Conservation (phyloP, 2,113 vertebrate genomes). For the Pelobates fuscus region DNA sequence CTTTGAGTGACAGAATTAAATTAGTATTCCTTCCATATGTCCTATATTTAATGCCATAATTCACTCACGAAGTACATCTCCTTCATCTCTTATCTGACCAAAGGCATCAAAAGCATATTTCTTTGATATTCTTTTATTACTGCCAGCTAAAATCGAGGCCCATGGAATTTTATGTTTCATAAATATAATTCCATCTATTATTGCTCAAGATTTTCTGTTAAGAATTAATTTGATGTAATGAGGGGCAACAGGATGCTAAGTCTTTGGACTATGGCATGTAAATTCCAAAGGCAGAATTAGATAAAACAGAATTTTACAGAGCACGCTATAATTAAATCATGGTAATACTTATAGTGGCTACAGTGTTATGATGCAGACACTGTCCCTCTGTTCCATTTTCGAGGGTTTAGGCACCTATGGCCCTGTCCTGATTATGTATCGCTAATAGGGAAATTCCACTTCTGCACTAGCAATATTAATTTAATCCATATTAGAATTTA, state of each 20-base stretch:
- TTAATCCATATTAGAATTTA: no score
- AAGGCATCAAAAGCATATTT: constrained; percentile 36
- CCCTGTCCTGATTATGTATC: no score
- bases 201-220: neutral
- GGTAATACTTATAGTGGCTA: no score
- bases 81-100: constrained; percentile 21
- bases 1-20: constrained; percentile 24
- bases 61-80: constrained; percentile 22
- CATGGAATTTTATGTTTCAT: neutral
- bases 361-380: no score
- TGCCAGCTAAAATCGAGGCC: constrained; percentile 16
- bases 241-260: neutral
- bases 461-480: no score
- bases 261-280: neutral
- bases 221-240: constrained; percentile 1
- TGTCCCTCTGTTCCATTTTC: no score
- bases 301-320: no score
- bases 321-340: no score
- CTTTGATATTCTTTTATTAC: constrained; percentile 20
- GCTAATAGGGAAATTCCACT: no score
- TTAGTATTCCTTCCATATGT: constrained; percentile 20
- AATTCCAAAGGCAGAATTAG: neutral
- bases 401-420: no score
- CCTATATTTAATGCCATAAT: constrained; percentile 20
- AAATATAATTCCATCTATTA: constrained; percentile 1